These are phyloP conservation scores for Protobothrops mucrosquamatus DNA, from an alignment of 2,113 vertebrate species.

Conservation along the genomic window DNA sequence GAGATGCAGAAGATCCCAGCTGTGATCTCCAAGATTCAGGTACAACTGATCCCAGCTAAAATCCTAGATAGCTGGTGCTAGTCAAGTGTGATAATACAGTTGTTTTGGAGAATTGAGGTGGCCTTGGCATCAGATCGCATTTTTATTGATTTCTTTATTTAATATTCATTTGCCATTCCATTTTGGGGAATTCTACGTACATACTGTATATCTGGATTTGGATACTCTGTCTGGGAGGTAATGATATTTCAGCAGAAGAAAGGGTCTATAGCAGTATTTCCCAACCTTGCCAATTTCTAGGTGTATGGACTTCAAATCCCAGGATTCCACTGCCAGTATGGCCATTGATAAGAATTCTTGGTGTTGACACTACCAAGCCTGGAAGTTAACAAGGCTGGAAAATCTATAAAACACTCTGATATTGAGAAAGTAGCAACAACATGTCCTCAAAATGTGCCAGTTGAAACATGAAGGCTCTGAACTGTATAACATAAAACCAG, in stretches of 20 bases:
- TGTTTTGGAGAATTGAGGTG: not conserved
- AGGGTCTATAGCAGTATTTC: not conserved
- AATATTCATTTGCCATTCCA: not conserved
- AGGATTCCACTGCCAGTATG: not conserved
- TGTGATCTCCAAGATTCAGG: not conserved
- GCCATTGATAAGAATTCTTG: not conserved
- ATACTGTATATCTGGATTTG: not conserved
- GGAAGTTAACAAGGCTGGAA: not conserved
- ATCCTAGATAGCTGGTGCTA: not conserved
- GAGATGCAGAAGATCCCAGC: not conserved
- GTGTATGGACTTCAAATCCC: not conserved
- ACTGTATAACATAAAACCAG: not conserved
- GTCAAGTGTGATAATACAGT: not conserved
- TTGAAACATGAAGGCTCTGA: not conserved
- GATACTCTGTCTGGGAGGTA: not conserved
- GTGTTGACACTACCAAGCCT: not conserved
- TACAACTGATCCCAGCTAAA: not conserved
- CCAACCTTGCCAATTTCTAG: not conserved
- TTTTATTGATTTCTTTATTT: not conserved
- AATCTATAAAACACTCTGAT: not conserved
- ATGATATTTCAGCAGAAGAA: not conserved
- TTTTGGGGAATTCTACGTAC: not conserved
- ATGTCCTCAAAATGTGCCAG: not conserved
- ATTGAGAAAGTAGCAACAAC: not conserved
- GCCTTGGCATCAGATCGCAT: not conserved